phyloP scores from a whole-genome alignment of 2,888 invertebrate genomes.

The Dinocampus coccinellae region DNA sequence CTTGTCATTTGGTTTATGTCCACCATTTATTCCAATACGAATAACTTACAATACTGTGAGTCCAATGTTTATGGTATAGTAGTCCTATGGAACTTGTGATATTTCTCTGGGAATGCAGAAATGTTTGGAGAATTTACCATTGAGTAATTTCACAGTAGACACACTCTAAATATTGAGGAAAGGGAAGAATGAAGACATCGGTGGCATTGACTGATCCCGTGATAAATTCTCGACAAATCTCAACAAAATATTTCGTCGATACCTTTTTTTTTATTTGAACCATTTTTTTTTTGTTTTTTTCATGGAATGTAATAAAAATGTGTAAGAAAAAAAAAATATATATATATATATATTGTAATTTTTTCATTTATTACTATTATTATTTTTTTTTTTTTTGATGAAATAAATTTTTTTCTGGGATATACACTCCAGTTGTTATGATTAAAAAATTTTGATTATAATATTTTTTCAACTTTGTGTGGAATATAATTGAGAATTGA shows the following conservation, averaged over 20 bases:
- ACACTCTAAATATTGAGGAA: background rate
- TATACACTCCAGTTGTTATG: too few relatives aligned
- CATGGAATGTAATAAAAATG: too few relatives aligned
- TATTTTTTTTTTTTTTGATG: too few relatives aligned
- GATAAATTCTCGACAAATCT: too few relatives aligned
- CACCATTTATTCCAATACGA: background rate
- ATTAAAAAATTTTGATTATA: too few relatives aligned
- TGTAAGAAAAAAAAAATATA: too few relatives aligned
- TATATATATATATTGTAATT: too few relatives aligned
- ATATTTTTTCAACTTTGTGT: background rate
- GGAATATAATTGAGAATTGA: background rate
- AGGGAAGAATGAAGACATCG: background rate
- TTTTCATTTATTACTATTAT: too few relatives aligned
- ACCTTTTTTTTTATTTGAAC: too few relatives aligned
- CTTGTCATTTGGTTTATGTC: background rate
- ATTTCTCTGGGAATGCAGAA: constrained; percentile 15
- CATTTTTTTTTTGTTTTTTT: too few relatives aligned
- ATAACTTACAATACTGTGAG: background rate
- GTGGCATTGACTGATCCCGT: background rate
- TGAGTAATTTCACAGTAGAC: constrained; percentile 8
- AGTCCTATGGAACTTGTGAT: background rate
- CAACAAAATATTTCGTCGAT: background rate
- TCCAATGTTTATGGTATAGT: constrained; percentile 19
- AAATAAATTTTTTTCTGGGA: too few relatives aligned
- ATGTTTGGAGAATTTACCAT: constrained; percentile 4